Evolutionary conservation across 2,797 vertebrate genomes (phyloP).

Genomic region (Sebastes flavidus): DNA sequence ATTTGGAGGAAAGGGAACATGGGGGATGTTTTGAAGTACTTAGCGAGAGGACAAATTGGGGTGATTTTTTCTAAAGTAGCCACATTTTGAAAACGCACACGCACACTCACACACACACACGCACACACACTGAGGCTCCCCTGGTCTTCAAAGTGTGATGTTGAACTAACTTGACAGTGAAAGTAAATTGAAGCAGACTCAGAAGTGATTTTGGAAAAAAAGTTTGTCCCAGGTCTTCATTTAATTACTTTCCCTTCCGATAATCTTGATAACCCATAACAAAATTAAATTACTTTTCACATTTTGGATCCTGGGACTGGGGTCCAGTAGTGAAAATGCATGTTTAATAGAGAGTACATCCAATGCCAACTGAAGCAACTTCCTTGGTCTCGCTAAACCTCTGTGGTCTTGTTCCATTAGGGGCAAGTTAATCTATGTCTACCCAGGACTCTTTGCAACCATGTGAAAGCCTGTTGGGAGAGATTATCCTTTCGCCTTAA

Average conservation of each 20-base stretch:
- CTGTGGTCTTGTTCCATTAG: conserved; percentile 26
- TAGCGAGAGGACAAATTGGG: conserved; percentile 33
- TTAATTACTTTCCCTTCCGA: conserved; percentile 65
- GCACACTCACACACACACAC: conserved; percentile 17
- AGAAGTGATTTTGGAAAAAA: conserved; percentile 58
- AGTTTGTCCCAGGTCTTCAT: conserved; percentile 56
- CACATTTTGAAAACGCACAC: conserved; percentile 30
- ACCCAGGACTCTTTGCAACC: conserved; percentile 3
- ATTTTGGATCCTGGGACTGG: conserved; percentile 46
- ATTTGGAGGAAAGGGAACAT: conserved; percentile 5
- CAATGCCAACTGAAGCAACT: conserved; percentile 24
- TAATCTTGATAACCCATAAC: conserved; percentile 63
- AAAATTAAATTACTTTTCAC: conserved; percentile 70
- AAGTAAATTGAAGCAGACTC: conserved; percentile 55
- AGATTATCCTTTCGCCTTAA: conserved; percentile 36
- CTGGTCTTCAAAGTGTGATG: conserved; percentile 39
- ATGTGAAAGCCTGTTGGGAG: conserved; percentile 14
- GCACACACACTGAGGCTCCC: not conserved
- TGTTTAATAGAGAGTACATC: conserved; percentile 45
- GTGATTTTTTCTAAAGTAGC: not conserved
- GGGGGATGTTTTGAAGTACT: conserved; percentile 34
- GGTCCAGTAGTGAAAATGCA: conserved; percentile 31
- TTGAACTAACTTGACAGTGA: conserved; percentile 57
- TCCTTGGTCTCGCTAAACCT: conserved; percentile 20
- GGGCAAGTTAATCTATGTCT: conserved; percentile 28